phyloP scores from a whole-genome alignment of 1,140 invertebrate genomes.

The Apis laboriosa region DNA sequence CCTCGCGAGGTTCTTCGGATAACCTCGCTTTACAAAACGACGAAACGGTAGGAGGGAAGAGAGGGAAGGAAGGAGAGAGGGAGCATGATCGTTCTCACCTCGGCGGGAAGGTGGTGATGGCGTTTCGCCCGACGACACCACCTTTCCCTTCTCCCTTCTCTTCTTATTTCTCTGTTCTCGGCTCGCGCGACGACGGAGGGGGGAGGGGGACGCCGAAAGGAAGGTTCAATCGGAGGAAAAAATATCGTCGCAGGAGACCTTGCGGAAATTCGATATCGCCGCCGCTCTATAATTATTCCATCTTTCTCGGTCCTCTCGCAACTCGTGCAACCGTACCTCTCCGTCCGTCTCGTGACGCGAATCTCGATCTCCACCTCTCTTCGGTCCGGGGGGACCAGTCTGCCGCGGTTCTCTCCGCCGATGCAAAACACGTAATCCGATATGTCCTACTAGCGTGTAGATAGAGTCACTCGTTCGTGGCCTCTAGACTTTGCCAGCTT shows the following conservation, averaged over 20 bases:
- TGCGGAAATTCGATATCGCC: constrained; percentile 69
- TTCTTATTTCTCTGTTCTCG: neutral
- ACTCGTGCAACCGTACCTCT: constrained; percentile 10
- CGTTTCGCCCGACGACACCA: constrained; percentile 32
- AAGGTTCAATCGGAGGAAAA: constrained; percentile 52
- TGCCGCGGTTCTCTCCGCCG: constrained; percentile 40
- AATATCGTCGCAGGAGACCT: constrained; percentile 46
- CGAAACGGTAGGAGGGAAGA: constrained; percentile 22
- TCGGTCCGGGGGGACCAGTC: neutral
- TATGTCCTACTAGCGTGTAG: constrained; percentile 72
- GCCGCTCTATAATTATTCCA: constrained; percentile 68
- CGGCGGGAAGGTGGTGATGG: neutral
- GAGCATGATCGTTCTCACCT: constrained; percentile 59
- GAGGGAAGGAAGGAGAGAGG: neutral
- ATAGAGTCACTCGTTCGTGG: constrained; percentile 73
- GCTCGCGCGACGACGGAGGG: neutral
- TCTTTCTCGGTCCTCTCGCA: constrained; percentile 33
- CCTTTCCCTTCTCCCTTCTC: constrained; percentile 15
- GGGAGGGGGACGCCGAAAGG: constrained; percentile 7
- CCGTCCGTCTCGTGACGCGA: neutral
- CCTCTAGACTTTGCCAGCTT: constrained; percentile 37
- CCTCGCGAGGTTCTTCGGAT: constrained; percentile 65
- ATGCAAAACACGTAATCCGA: constrained; percentile 74
- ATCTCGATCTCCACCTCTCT: constrained; percentile 12
- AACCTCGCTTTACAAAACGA: constrained; percentile 55